Base-by-base conservation (phyloP, 2,888 invertebrate genomes). In the Hololepta plana region DNA sequence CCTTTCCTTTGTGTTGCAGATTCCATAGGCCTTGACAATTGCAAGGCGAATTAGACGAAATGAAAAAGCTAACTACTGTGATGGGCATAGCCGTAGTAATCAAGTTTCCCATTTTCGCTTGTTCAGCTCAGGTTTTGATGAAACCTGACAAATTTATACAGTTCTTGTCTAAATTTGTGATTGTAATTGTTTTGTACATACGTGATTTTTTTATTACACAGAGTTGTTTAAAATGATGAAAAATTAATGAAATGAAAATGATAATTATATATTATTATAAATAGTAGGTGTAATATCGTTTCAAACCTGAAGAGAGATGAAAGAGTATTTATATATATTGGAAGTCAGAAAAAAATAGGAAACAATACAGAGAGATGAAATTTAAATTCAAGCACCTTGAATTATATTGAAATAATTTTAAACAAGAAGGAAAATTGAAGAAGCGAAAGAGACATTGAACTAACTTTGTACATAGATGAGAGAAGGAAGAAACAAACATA, bases 11-110 rank as follows among this genome's bases (percentile, higher is more conserved):
- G 33, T 35, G 20, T 53, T 54, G 4, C 60, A 73, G 73, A 64
- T 73, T 72, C 64, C 73, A 73, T 62, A 72, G 72, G 68, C 72
- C 73, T 72, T 73, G 73, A 73, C 72, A 67, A 64, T 69, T 67
- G 65, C 61, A 60, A 60, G 58, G 62, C 49, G 49, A 46, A 55
- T 49, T 58, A 56, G 56, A 54, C 52, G 49, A 53, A 40, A 34
- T 31, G 31, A 49, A 46, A 46, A 52, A 51, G 45, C 49, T 48
- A 49, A 47, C 49, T 49, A 50, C 55, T 55, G 54, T 55, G 54
- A 54, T 54, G 53, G 52, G 48, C 48, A 43, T 54, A 53, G 51
- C 44, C 44, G 45, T 52, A 51, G 51, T 43, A 45, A 45, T 47
- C 44, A 47, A 47, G 42, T 49, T 49, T 47, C 48, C 49, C 49